These are phyloP conservation scores for Pristionchus exspectatus DNA, from an alignment of 2,888 invertebrate genomes.

Conservation along the genomic window DNA sequence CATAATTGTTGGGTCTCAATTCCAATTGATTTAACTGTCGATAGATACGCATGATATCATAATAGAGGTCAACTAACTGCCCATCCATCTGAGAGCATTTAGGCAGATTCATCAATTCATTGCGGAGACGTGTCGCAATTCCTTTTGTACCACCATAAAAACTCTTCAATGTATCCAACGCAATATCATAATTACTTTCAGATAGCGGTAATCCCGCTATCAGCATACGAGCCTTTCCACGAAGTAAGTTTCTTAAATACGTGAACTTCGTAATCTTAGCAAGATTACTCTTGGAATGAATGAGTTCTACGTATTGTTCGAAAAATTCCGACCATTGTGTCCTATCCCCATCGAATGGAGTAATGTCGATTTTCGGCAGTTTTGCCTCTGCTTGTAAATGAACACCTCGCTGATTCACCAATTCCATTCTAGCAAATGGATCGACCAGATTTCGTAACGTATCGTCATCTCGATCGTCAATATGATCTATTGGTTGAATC, in stretches of 20 bases:
- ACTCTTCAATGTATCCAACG: neutral
- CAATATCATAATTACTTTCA: neutral
- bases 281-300: neutral
- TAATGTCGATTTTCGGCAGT: neutral
- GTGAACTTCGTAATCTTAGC: neutral
- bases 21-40: neutral
- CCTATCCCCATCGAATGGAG: neutral
- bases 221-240: neutral
- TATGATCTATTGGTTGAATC: neutral
- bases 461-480: neutral
- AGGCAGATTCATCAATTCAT: neutral
- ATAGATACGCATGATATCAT: neutral
- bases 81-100: neutral
- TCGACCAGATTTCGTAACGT: neutral
- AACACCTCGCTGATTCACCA: neutral
- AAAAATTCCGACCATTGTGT: neutral
- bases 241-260: neutral
- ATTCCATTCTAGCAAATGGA: neutral
- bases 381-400: neutral
- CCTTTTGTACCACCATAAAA: neutral
- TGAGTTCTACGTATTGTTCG: neutral
- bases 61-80: neutral
- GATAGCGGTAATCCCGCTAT: neutral
- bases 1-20: neutral
- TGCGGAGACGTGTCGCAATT: neutral